Evolutionary conservation across 2,888 invertebrate genomes (phyloP).

Genomic region (Smittia sp.): DNA sequence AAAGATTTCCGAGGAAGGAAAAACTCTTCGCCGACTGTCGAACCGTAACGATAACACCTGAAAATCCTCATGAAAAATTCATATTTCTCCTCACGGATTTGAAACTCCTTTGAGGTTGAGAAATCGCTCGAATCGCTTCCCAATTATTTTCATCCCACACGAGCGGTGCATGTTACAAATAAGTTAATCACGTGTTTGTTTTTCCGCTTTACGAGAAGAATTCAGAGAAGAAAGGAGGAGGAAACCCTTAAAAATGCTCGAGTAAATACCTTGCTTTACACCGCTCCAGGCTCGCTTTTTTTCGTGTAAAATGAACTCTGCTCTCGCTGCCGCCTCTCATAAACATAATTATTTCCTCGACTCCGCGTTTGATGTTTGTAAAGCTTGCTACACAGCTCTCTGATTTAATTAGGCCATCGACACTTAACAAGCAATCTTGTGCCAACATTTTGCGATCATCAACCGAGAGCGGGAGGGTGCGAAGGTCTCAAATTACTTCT

Average conservation of each 20-base stretch:
- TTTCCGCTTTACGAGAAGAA: not conserved
- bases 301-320: not conserved
- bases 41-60: not conserved
- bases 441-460: not conserved
- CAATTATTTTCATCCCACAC: not conserved
- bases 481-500: not conserved
- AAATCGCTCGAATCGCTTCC: not conserved
- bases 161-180: not conserved
- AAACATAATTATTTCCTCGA: not conserved
- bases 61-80: not conserved
- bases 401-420: constrained; percentile 20
- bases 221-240: not conserved
- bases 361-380: not conserved
- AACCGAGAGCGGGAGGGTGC: not conserved
- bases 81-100: not conserved
- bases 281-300: too few relatives aligned
- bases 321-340: not conserved
- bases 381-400: not conserved
- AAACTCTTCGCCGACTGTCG: too few relatives aligned
- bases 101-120: not conserved
- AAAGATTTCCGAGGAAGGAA: too few relatives aligned
- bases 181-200: not conserved
- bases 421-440: constrained; percentile 7
- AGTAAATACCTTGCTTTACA: not conserved
- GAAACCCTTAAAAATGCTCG: not conserved